A percentile compares a stretch with the other conserved stretches of the same genome.
Evolutionary conservation across 2,888 invertebrate genomes (phyloP).

Genomic region (Trimorus sp.): DNA sequence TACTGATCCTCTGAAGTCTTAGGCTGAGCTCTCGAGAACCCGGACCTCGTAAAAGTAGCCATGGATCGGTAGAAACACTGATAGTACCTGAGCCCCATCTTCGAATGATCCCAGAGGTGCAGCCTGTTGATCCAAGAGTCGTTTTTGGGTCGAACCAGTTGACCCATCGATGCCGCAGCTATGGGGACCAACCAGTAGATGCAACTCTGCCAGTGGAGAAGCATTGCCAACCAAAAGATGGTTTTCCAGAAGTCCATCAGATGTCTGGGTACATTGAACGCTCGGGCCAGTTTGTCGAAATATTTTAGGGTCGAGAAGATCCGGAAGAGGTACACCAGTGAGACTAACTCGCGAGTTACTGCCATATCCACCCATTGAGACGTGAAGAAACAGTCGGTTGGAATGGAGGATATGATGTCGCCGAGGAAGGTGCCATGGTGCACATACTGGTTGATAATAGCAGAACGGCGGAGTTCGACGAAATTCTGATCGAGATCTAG

Average conservation of each 20-base stretch:
- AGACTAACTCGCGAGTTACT: conserved; percentile 71
- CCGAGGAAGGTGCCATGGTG: conserved; percentile 70
- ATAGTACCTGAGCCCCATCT: conserved; percentile 67
- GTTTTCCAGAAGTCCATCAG: conserved; percentile 71
- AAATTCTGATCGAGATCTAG: conserved; percentile 71
- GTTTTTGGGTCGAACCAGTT: conserved; percentile 65
- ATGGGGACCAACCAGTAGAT: conserved; percentile 76
- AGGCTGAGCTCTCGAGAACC: conserved; percentile 71
- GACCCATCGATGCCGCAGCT: conserved; percentile 62
- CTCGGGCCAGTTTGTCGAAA: conserved; percentile 67
- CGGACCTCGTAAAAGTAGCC: conserved; percentile 74
- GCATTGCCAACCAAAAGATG: conserved; percentile 71
- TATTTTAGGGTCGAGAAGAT: conserved; percentile 71
- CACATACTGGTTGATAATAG: conserved; percentile 72
- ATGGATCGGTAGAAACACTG: conserved; percentile 72
- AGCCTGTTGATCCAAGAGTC: conserved; percentile 74
- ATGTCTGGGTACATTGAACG: conserved; percentile 67
- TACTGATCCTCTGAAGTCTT: conserved; percentile 73
- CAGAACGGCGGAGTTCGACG: conserved; percentile 71
- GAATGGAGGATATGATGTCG: conserved; percentile 76
- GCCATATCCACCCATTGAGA: conserved; percentile 64
- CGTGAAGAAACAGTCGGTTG: conserved; percentile 76
- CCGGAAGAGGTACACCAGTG: conserved; percentile 73
- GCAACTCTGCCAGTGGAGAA: conserved; percentile 77
- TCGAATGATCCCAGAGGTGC: conserved; percentile 70